Evolutionary conservation across 2,888 invertebrate genomes (phyloP).

Genomic region (Atrina japonica): DNA sequence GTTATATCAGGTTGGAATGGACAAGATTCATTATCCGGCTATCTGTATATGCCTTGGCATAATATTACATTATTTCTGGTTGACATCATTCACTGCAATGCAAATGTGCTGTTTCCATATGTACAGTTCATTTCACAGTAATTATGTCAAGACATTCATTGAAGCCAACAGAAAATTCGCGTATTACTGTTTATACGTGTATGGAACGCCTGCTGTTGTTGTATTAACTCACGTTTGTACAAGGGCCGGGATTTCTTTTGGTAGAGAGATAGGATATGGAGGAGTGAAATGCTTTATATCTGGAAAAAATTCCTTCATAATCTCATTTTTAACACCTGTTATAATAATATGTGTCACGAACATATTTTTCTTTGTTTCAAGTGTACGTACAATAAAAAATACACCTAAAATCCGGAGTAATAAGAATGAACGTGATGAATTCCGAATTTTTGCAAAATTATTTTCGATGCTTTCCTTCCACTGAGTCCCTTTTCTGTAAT

Average conservation of each 20-base stretch:
- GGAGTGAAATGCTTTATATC: too few relatives aligned
- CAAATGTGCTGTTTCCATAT: constrained; percentile 58
- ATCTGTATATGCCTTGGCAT: constrained; percentile 50
- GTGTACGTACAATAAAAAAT: too few relatives aligned
- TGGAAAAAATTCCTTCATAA: too few relatives aligned
- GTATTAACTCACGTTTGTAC: too few relatives aligned
- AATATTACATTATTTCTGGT: constrained; percentile 55
- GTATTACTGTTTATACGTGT: too few relatives aligned
- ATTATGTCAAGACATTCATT: background rate
- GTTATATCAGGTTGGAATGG: constrained; percentile 45
- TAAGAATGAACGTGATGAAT: constrained; percentile 31
- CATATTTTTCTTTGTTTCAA: too few relatives aligned
- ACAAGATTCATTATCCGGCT: constrained; percentile 7
- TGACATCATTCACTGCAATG: constrained; percentile 53
- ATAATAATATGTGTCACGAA: too few relatives aligned
- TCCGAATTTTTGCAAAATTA: constrained; percentile 65
- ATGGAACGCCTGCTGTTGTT: too few relatives aligned
- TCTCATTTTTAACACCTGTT: too few relatives aligned
- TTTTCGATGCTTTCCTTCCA: constrained; percentile 78
- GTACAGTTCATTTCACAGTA: constrained; percentile 48
- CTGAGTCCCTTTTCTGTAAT: constrained; percentile 80
- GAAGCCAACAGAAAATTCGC: too few relatives aligned
- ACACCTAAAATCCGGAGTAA: background rate
- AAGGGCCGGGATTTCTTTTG: too few relatives aligned
- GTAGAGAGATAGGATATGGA: too few relatives aligned